Evolutionary conservation across 1,140 invertebrate genomes (phyloP).

Genomic region (Goniozus legneri): DNA sequence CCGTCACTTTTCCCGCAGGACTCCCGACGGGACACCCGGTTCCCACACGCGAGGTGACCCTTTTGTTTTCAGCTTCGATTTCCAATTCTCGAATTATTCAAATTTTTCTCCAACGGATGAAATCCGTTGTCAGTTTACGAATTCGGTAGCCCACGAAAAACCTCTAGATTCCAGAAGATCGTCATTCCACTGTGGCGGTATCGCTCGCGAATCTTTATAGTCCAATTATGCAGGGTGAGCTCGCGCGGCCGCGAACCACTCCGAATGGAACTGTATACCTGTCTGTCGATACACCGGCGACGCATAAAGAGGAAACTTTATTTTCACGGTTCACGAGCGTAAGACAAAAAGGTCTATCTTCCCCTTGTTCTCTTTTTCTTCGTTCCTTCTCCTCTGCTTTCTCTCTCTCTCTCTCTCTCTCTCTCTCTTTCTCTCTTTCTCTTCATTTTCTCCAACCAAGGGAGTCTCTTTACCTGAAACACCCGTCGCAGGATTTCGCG

Average conservation of each 20-base stretch:
- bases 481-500: constrained; percentile 25
- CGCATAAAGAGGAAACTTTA: constrained; percentile 38
- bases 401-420: no score
- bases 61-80: constrained; percentile 7
- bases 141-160: constrained; percentile 19
- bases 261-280: neutral
- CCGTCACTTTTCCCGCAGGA: no score
- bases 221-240: constrained; percentile 25
- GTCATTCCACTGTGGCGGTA: constrained; percentile 18
- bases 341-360: neutral
- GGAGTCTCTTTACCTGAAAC: constrained; percentile 18
- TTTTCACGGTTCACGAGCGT: constrained; percentile 23
- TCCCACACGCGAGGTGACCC: constrained; percentile 1
- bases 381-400: no score
- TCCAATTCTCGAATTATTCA: constrained; percentile 7
- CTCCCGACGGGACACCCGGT: no score
- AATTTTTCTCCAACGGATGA: no score
- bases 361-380: no score
- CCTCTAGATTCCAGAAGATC: constrained; percentile 16
- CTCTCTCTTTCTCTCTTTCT: no score
- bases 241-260: constrained; percentile 5
- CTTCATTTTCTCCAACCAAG: no score
- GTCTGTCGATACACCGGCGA: neutral
- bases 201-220: constrained; percentile 23
- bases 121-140: no score